A percentile compares a stretch with the other conserved stretches of the same genome.
Evolutionary conservation across 2,113 vertebrate genomes (phyloP).

Genomic region (Alosa alosa): DNA sequence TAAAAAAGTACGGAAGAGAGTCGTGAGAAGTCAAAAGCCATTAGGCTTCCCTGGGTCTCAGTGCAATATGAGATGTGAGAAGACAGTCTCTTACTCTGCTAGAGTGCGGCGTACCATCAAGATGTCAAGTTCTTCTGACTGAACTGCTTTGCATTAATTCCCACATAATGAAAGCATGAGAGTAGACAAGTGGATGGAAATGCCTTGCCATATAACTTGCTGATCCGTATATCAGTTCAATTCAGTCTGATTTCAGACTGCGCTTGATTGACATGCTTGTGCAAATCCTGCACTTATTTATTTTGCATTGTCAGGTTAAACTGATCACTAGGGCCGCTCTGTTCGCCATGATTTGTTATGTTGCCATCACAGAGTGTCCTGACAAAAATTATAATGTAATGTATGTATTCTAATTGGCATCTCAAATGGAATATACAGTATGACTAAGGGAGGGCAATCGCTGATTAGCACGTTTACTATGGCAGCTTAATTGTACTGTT

Average conservation of each 20-base stretch:
- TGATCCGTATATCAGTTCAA: background rate
- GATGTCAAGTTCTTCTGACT: background rate
- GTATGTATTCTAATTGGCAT: background rate
- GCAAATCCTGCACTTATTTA: background rate
- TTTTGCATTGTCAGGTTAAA: background rate
- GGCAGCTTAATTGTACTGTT: constrained; percentile 66
- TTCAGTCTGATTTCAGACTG: background rate
- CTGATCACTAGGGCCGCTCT: background rate
- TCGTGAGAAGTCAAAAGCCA: background rate
- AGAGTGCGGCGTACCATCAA: background rate
- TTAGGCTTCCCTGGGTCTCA: background rate
- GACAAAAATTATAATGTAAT: background rate
- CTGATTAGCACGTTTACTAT: constrained; percentile 66
- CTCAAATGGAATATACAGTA: background rate
- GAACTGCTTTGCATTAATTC: background rate
- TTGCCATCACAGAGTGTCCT: background rate
- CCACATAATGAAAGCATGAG: background rate
- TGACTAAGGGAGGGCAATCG: constrained; percentile 5
- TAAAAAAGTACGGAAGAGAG: background rate
- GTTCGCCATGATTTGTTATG: background rate
- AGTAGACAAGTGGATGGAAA: background rate
- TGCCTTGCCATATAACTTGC: background rate
- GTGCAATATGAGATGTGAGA: background rate
- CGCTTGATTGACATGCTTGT: background rate
- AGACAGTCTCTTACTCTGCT: background rate